phyloP scores from a whole-genome alignment of 2,888 invertebrate genomes.

The Lissonota sp. region DNA sequence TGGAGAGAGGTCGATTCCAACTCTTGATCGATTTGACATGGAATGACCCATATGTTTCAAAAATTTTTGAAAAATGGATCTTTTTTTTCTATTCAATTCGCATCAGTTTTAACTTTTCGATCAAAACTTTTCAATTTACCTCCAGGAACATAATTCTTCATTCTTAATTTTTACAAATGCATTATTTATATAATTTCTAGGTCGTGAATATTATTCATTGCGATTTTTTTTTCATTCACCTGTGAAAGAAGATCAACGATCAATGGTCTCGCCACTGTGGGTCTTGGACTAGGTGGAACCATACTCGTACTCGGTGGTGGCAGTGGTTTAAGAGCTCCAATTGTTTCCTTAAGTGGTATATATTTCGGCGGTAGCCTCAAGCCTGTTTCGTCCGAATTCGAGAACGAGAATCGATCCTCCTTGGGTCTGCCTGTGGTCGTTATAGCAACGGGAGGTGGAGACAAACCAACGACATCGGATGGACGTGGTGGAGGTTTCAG shows the following conservation, averaged over 20 bases:
- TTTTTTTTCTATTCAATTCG: too few species aligned
- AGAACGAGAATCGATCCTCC: slow-evolving; percentile 70
- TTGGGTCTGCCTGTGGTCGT: slow-evolving; percentile 75
- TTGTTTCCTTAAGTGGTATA: slow-evolving; percentile 78
- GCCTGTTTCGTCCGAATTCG: slow-evolving; percentile 72
- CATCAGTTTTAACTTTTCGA: too few species aligned
- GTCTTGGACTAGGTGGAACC: slow-evolving; percentile 77
- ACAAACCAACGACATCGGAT: slow-evolving; percentile 79
- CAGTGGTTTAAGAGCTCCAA: slow-evolving; percentile 68
- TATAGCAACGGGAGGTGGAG: slow-evolving; percentile 80
- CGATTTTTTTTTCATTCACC: slow-evolving; percentile 64
- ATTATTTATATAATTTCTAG: too few species aligned
- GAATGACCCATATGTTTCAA: too few species aligned
- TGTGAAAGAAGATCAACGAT: slow-evolving; percentile 80
- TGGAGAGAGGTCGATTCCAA: too few species aligned
- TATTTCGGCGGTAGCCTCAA: slow-evolving; percentile 78
- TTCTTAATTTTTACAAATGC: too few species aligned
- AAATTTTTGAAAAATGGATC: too few species aligned
- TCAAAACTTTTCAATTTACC: too few species aligned
- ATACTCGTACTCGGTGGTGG: slow-evolving; percentile 74
- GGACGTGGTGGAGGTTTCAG: slow-evolving; percentile 78
- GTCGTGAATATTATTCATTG: neutral
- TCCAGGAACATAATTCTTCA: too few species aligned
- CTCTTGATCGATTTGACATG: too few species aligned
- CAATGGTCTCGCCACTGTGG: slow-evolving; percentile 78